Evolutionary conservation across 2,888 invertebrate species (phyloP), one percentile per base, ranked within the genome.

Genomic region (Lepidochrysops patricia): DNA sequence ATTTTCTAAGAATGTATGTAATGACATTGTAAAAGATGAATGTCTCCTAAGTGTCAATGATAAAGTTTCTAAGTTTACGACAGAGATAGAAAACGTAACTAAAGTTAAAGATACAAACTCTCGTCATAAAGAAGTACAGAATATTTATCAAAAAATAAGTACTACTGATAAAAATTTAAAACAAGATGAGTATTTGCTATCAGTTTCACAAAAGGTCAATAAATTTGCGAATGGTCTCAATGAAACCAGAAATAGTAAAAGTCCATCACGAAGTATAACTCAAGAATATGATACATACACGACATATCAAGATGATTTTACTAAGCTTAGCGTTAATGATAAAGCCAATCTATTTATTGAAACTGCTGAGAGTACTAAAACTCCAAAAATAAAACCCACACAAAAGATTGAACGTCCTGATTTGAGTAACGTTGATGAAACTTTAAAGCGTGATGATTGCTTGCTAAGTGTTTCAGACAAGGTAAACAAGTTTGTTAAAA

Each of bases 131-230:
- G 76, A 86, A 2, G 76, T 70, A 3, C 84, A 87, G 72, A 78
- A 54, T 62, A 71, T 67, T 68, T 78, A 89, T 58, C 90, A 90
- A 69, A 89, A 91, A 2, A 90, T 91, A 54, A 85, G n/a, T n/a
- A n/a, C 88, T 56, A 84, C 87, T 35, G 84, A 92, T 61, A 82
- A 89, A 26, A 82, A 82, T 63, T 72, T 91, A 37, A 83, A 82
- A 73, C 80, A 89, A 29, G 93, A 93, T 67, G 92, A 93, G 67
- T 93, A 92, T 67, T 77, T 93, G 13, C 67, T 94, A 26, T 92
- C 92, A 57, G 93, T 94, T 6, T 92, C 93, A 43, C 92, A 93
- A 72, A 94, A 94, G 75, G 93, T 94, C 0, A 90, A 89, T 32
- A 93, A 92, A 68, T 94, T 93, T 72, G 91, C 91, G n/a, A 92